These are phyloP conservation scores for Drosophila fungiperda DNA, from an alignment of 2,888 invertebrate species.

Conservation along the genomic window DNA sequence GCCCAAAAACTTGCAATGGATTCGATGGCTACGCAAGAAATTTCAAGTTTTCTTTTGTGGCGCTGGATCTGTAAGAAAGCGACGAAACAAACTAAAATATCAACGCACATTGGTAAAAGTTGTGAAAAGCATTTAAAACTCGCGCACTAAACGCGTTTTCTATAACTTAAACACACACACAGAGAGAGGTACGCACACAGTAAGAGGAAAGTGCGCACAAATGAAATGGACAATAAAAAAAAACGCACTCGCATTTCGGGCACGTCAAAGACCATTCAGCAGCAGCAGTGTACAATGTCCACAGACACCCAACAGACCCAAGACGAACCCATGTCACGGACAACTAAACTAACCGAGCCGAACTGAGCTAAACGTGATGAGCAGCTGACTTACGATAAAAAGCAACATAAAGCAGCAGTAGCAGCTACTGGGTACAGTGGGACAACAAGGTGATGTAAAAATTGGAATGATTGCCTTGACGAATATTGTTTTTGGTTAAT, in stretches of 20 bases:
- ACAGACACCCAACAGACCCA: constrained; percentile 6
- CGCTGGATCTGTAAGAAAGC: constrained; percentile 68
- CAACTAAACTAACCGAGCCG: constrained; percentile 30
- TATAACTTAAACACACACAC: constrained; percentile 17
- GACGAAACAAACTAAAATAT: constrained; percentile 35
- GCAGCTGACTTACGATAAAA: constrained; percentile 76
- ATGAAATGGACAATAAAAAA: constrained; percentile 74
- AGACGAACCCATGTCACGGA: constrained; percentile 16
- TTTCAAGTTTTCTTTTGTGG: constrained; percentile 72
- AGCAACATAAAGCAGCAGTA: constrained; percentile 14
- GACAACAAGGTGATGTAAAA: background rate
- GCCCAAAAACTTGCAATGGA: constrained; percentile 68
- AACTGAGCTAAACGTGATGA: constrained; percentile 55
- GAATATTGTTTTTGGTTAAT: background rate
- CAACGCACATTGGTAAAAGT: constrained; percentile 57
- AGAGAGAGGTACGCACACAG: background rate
- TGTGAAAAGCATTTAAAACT: constrained; percentile 66
- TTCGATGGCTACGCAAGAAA: constrained; percentile 57
- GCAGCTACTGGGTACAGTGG: constrained; percentile 52
- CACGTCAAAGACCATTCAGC: constrained; percentile 41
- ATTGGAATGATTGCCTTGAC: background rate
- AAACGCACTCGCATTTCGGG: constrained; percentile 47
- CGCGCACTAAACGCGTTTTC: constrained; percentile 59
- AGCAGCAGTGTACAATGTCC: constrained; percentile 12
- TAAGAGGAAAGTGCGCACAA: constrained; percentile 41